These are phyloP conservation scores for Cerastoderma edule DNA, from an alignment of 2,888 invertebrate genomes.

Conservation along the genomic window DNA sequence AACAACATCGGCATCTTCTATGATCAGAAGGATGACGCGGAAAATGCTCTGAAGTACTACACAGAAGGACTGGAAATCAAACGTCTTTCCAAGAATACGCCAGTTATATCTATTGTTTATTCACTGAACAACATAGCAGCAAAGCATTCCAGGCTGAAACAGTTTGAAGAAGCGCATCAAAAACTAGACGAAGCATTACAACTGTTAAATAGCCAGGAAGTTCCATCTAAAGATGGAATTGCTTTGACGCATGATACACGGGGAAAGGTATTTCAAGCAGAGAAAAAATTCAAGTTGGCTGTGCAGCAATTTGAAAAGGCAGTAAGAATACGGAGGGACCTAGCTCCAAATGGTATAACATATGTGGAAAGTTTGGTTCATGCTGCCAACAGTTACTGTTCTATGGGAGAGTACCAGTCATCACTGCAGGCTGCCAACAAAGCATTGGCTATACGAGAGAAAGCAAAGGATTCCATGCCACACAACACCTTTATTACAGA, in stretches of 20 bases:
- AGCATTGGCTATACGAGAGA: conserved; percentile 28
- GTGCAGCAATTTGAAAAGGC: conserved; percentile 39
- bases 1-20: conserved; percentile 71
- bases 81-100: conserved; percentile 45
- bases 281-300: conserved; percentile 34
- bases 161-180: conserved; percentile 44
- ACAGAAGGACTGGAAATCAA: conserved; percentile 59
- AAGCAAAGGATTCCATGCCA: conserved; percentile 27
- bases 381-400: conserved; percentile 33
- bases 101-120: conserved; percentile 52
- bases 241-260: conserved; percentile 42
- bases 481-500: conserved; percentile 42
- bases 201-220: conserved; percentile 29
- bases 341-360: conserved; percentile 15
- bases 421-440: conserved; percentile 36
- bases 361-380: conserved; percentile 45
- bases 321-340: conserved; percentile 32
- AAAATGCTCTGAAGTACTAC: conserved; percentile 62
- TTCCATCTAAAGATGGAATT: conserved; percentile 24
- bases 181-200: conserved; percentile 48
- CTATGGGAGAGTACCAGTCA: conserved; percentile 21
- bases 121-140: conserved; percentile 65
- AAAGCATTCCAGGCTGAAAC: conserved; percentile 24
- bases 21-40: conserved; percentile 57
- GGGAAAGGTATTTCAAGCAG: conserved; percentile 39